Evolutionary conservation across 2,797 vertebrate species (phyloP), one percentile per base, ranked within the genome.

Genomic region (Anniella stebbinsi): DNA sequence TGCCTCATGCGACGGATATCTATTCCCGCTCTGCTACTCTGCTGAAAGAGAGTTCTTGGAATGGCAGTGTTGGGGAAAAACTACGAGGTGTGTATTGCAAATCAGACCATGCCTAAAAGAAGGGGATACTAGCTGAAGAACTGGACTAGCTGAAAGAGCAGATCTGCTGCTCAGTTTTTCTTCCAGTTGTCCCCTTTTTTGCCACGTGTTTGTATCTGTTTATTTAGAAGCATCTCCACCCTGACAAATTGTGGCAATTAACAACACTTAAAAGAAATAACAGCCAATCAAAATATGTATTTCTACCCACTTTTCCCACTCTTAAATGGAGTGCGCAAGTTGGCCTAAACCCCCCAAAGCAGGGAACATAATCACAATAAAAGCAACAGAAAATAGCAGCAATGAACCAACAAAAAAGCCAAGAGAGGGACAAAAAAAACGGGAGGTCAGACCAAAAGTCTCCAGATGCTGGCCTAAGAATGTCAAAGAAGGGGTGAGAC

Each of bases 1-100:
- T 99, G 95, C 99, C 99, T 89, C 99, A 99, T 36, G 98, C 99
- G 90, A 99, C 98, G 7, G 99, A 99, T 80, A 99, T 99, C 95
- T 99, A 98, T 95, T 98, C 98, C 82, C 98, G 99, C 92, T 99
- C 99, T 6, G 98, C 98, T 54, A 96, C 97, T 0, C 95, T 99
- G 92, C 97, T 99, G 17, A 98, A 98, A 92, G 99, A 99, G 94
- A 99, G 98, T 93, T 98, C 99, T 84, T 98, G 99, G 98, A 99
- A 99, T 84, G 98, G 99, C 76, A 99, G 98, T 69, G 98, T 99
- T 88, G 97, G 97, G 38, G 98, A 98, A 95, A 99, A 99, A 94
- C 97, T 99, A 2, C 98, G 98, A 98, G 98, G 99, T 99, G 95
- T 92, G 91, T 95, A 8, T 66, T 82, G 0, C 0, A 80, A 10